Conservation (phyloP, 2,888 invertebrate species). For the Alsophila aescularia region DNA sequence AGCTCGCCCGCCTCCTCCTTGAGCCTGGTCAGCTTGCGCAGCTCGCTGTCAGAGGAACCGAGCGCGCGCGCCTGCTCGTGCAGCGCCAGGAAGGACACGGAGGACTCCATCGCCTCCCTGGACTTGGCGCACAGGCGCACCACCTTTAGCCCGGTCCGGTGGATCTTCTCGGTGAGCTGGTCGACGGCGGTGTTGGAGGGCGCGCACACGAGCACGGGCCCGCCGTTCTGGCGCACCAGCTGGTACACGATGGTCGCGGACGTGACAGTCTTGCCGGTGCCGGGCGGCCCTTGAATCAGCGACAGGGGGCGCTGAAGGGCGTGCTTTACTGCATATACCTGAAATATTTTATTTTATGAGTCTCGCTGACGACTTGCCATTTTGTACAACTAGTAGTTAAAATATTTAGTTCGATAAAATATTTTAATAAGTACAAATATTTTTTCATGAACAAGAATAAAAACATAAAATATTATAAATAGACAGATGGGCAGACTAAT, state of each 20-base stretch:
- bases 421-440: too few relatives aligned
- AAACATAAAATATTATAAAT: too few relatives aligned
- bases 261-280: conserved; percentile 99
- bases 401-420: too few relatives aligned
- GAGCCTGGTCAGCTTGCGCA: conserved; percentile 97
- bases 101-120: conserved; percentile 98
- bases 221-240: conserved; percentile 96
- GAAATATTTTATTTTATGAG: conserved; percentile 21
- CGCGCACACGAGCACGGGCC: conserved; percentile 98
- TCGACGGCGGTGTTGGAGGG: conserved; percentile 99
- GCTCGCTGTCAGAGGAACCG: conserved; percentile 94
- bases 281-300: conserved; percentile 98
- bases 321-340: conserved; percentile 98
- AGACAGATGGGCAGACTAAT: too few relatives aligned
- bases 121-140: conserved; percentile 99
- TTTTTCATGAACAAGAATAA: too few relatives aligned
- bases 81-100: conserved; percentile 97
- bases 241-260: conserved; percentile 99
- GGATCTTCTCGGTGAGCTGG: conserved; percentile 99
- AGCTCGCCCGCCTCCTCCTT: conserved; percentile 99
- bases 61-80: conserved; percentile 99
- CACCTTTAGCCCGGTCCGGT: conserved; percentile 96
- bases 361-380: too few relatives aligned
- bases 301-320: conserved; percentile 98
- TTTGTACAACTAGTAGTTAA: too few relatives aligned